These are phyloP conservation scores for Sebastes minor DNA, from an alignment of 2,797 vertebrate genomes.

Conservation along the genomic window DNA sequence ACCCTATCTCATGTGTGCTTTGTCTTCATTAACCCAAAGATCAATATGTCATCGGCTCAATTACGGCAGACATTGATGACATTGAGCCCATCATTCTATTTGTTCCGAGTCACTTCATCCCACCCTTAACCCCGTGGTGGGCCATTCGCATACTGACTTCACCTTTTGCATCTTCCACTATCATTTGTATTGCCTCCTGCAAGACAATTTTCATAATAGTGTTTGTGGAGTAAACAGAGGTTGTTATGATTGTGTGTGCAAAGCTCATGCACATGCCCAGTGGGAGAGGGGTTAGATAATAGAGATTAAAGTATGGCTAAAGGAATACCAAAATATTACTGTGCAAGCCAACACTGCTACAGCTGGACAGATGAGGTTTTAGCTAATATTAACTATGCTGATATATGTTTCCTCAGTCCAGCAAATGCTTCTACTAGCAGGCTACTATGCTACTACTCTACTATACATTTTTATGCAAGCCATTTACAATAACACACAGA, in stretches of 20 bases:
- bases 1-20: constrained; percentile 60
- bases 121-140: constrained; percentile 45
- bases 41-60: constrained; percentile 80
- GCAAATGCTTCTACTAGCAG: not conserved
- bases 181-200: constrained; percentile 22
- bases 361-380: constrained; percentile 7
- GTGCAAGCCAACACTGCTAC: not conserved
- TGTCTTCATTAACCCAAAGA: constrained; percentile 81
- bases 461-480: not conserved
- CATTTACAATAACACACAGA: not conserved
- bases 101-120: constrained; percentile 70
- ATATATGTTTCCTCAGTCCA: constrained; percentile 19
- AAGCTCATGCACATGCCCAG: constrained; percentile 21
- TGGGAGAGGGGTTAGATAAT: constrained; percentile 46
- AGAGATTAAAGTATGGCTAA: constrained; percentile 45
- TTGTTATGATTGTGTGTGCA: constrained; percentile 50
- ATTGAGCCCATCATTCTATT: constrained; percentile 71
- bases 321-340: constrained; percentile 32
- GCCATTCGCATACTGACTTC: constrained; percentile 17
- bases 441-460: too few species aligned
- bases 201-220: constrained; percentile 57
- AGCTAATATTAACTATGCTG: not conserved
- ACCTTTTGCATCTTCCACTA: not conserved
- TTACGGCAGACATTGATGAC: constrained; percentile 74
- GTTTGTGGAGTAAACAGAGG: constrained; percentile 70